A percentile compares a stretch with the other conserved stretches of the same genome.
phyloP scores from a whole-genome alignment of 2,113 vertebrate genomes.

The Mustelus asterias region DNA sequence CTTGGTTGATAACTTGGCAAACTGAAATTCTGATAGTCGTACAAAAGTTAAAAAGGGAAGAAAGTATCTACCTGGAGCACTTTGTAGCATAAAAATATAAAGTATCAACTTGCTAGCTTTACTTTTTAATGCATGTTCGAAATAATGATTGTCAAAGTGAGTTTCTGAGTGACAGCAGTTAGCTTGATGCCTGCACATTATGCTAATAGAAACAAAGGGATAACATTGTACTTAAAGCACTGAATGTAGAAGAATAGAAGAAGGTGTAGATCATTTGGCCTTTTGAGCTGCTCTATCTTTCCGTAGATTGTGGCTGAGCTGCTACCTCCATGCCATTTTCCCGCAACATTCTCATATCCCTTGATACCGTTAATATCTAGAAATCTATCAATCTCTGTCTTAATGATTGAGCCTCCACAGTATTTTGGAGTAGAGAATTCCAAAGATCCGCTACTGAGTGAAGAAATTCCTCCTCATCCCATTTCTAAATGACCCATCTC shows the following conservation, averaged over 20 bases:
- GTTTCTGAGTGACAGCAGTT: background rate
- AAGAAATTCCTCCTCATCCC: too few relatives aligned
- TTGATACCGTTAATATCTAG: too few relatives aligned
- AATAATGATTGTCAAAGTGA: background rate
- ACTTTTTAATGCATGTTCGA: background rate
- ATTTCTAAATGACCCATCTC: too few relatives aligned
- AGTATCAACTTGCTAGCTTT: background rate
- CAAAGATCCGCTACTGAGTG: too few relatives aligned
- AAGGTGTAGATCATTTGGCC: too few relatives aligned
- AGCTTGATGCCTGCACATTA: background rate
- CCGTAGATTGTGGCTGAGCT: too few relatives aligned
- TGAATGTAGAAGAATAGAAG: background rate
- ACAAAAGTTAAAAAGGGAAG: background rate
- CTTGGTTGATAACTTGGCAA: background rate
- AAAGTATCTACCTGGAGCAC: background rate
- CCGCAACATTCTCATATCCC: too few relatives aligned
- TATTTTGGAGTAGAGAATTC: too few relatives aligned
- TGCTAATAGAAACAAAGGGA: background rate
- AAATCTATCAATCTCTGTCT: too few relatives aligned
- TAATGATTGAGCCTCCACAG: too few relatives aligned
- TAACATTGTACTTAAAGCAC: background rate
- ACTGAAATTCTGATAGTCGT: background rate
- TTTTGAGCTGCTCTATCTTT: too few relatives aligned
- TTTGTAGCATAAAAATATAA: background rate
- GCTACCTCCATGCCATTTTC: too few relatives aligned